phyloP scores from a whole-genome alignment of 2,113 vertebrate genomes.

The Barbus barbus region DNA sequence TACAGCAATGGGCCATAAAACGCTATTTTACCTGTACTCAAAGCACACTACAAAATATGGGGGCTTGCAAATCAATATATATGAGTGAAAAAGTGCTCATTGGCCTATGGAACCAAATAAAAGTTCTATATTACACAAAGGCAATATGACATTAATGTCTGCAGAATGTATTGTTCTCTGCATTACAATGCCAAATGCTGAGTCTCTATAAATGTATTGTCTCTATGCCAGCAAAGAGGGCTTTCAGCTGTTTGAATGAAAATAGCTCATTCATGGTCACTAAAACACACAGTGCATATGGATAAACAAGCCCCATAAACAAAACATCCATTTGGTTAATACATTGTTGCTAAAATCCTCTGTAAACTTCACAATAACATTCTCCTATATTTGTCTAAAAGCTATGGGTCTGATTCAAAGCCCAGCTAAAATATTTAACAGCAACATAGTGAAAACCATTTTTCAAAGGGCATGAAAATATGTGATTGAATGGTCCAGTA shows the following conservation, averaged over 20 bases:
- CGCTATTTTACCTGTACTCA: conserved; percentile 18
- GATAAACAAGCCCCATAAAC: background rate
- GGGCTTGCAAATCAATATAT: background rate
- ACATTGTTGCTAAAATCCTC: conserved; percentile 1
- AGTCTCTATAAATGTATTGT: conserved; percentile 29
- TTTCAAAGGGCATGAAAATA: conserved; percentile 34
- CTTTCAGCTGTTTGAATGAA: conserved; percentile 19
- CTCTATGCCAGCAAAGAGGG: conserved; percentile 30
- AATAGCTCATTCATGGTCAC: conserved; percentile 17
- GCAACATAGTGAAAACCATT: conserved; percentile 7
- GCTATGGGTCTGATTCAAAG: conserved; percentile 1
- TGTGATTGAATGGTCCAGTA: background rate
- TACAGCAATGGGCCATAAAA: conserved; percentile 23
- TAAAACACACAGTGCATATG: conserved; percentile 33
- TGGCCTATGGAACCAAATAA: background rate
- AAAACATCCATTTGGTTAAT: conserved; percentile 31
- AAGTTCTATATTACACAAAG: conserved; percentile 17
- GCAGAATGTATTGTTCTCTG: conserved; percentile 19
- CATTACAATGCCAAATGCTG: conserved; percentile 38
- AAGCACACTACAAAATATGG: conserved; percentile 1
- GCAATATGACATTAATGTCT: conserved; percentile 16
- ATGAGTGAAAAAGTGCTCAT: background rate
- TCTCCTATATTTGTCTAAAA: conserved; percentile 9
- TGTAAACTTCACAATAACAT: conserved; percentile 33
- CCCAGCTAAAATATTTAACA: background rate